phyloP scores from a whole-genome alignment of 2,888 invertebrate genomes.

The Cristatella mucedo region DNA sequence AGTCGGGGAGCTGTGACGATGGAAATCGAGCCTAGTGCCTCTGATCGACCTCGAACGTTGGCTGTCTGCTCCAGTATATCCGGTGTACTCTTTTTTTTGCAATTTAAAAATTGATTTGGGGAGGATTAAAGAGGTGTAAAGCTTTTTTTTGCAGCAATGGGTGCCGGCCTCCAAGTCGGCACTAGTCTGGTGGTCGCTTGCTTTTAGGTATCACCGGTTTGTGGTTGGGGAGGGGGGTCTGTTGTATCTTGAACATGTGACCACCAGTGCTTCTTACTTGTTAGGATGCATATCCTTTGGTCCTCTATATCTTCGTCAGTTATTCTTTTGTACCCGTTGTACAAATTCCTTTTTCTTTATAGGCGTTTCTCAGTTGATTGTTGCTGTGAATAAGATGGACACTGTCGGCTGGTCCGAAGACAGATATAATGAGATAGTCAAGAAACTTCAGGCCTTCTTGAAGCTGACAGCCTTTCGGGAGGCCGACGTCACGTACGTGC shows the following conservation, averaged over 20 bases:
- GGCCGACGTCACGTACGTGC: conserved; percentile 67
- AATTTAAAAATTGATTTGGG: too few species aligned
- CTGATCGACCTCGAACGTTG: too few species aligned
- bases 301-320: not conserved
- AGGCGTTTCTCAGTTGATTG: conserved; percentile 81
- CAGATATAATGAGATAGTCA: conserved; percentile 72
- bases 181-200: too few species aligned
- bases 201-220: too few species aligned
- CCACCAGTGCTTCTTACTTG: not conserved
- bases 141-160: too few species aligned
- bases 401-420: conserved; percentile 81
- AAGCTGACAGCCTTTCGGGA: conserved; percentile 84
- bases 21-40: too few species aligned
- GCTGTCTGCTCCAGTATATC: too few species aligned
- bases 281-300: not conserved
- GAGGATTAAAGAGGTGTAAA: too few species aligned
- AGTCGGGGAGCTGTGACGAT: too few species aligned
- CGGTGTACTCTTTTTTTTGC: too few species aligned
- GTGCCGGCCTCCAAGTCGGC: too few species aligned
- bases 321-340: too few species aligned
- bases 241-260: not conserved
- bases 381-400: conserved; percentile 92
- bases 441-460: conserved; percentile 55
- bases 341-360: conserved; percentile 20
- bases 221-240: not conserved